These are phyloP conservation scores for Belgica antarctica DNA, from an alignment of 2,888 invertebrate species.

Conservation along the genomic window DNA sequence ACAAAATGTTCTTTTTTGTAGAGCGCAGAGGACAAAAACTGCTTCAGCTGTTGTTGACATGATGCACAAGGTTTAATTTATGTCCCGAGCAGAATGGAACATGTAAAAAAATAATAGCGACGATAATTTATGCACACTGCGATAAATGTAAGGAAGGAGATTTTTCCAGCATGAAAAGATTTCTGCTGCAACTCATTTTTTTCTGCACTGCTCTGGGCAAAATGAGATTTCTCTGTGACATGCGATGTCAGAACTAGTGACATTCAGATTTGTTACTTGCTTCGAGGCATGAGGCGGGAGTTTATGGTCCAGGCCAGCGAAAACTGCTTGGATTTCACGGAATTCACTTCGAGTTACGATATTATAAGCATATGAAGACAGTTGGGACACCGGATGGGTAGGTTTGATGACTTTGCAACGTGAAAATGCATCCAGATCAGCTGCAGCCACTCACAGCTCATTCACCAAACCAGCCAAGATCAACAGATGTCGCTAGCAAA, in stretches of 20 bases:
- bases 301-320: too few species aligned
- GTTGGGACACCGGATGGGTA: too few species aligned
- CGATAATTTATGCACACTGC: slow-evolving; percentile 27
- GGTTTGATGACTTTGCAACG: too few species aligned
- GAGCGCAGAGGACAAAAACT: slow-evolving; percentile 4
- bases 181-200: not conserved
- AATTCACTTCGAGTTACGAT: too few species aligned
- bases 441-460: too few species aligned
- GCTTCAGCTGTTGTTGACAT: slow-evolving; percentile 40
- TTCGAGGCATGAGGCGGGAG: too few species aligned
- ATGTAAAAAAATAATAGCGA: slow-evolving; percentile 18
- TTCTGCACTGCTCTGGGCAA: not conserved
- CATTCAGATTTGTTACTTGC: too few species aligned
- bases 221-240: not conserved
- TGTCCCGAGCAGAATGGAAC: slow-evolving; percentile 8
- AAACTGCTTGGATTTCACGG: too few species aligned
- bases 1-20: not conserved
- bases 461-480: too few species aligned
- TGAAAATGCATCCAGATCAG: too few species aligned
- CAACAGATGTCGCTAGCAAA: too few species aligned
- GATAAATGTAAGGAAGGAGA: not conserved
- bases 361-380: too few species aligned
- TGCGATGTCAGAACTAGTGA: not conserved
- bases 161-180: not conserved
- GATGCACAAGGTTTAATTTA: slow-evolving; percentile 40